Conservation (phyloP, 2,888 invertebrate genomes). For the Nudaria mundana region DNA sequence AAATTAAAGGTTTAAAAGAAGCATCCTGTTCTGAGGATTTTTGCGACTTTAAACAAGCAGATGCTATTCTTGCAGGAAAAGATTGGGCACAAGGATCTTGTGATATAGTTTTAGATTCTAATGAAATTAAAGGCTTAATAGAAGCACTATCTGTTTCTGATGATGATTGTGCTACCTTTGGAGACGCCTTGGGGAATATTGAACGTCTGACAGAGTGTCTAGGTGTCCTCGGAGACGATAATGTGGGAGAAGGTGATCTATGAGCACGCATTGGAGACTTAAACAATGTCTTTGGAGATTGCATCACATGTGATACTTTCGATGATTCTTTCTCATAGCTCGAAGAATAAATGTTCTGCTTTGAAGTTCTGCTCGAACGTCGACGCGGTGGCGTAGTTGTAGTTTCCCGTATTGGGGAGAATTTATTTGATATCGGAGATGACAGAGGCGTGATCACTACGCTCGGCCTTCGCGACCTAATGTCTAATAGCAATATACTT, state of each 20-base stretch:
- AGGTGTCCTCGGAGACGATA: background rate
- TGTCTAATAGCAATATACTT: background rate
- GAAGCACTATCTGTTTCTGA: background rate
- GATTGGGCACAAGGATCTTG: background rate
- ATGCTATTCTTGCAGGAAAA: too few relatives aligned
- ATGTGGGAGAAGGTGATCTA: background rate
- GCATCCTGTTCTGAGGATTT: too few relatives aligned
- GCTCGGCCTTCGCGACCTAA: background rate
- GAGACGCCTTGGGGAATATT: background rate
- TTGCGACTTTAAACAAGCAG: too few relatives aligned
- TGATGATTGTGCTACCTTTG: background rate
- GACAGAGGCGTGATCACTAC: background rate
- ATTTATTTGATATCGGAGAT: background rate
- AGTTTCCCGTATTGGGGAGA: background rate
- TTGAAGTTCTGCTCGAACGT: background rate
- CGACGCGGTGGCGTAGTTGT: background rate
- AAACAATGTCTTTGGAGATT: background rate
- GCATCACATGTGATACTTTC: background rate
- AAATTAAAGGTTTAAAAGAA: too few relatives aligned
- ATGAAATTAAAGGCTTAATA: too few relatives aligned
- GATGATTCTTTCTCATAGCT: background rate
- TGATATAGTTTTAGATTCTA: background rate
- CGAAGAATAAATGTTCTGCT: background rate
- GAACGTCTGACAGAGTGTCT: background rate
- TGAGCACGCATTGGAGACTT: background rate